Evolutionary conservation across 2,113 vertebrate species (phyloP).

Genomic region (Narcine bancroftii): DNA sequence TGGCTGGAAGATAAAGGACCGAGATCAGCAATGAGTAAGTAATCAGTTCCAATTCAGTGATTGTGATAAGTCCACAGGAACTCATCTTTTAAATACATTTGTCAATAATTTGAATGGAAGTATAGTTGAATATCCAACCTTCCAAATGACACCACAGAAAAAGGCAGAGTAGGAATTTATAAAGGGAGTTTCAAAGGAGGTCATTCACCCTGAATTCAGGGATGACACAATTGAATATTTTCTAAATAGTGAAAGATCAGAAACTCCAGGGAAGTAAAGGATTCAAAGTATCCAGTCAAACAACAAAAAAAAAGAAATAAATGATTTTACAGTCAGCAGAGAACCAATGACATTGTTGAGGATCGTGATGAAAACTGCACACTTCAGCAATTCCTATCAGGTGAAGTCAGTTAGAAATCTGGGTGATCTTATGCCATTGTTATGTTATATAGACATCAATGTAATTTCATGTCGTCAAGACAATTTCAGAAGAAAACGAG

Average conservation of each 20-base stretch:
- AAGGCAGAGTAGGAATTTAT: neutral
- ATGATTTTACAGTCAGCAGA: too few relatives aligned
- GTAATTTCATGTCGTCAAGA: too few relatives aligned
- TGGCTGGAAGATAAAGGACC: neutral
- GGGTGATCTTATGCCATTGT: too few relatives aligned
- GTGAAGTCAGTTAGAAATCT: too few relatives aligned
- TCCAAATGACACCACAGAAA: neutral
- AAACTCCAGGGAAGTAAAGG: neutral
- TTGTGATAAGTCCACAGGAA: neutral
- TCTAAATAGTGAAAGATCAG: too few relatives aligned
- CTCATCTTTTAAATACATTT: neutral
- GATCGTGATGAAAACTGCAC: too few relatives aligned
- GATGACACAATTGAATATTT: too few relatives aligned
- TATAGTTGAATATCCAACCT: neutral
- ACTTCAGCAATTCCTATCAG: too few relatives aligned
- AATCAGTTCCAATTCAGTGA: neutral
- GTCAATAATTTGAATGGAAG: neutral
- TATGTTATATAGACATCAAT: too few relatives aligned
- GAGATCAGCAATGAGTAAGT: neutral
- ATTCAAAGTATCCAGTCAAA: neutral
- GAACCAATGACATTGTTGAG: too few relatives aligned
- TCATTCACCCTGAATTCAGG: too few relatives aligned
- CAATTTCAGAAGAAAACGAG: too few relatives aligned
- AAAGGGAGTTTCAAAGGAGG: neutral
- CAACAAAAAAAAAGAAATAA: neutral